Percentiles rank a stretch among this genome's conserved stretches.
phyloP scores from a whole-genome alignment of 2,113 vertebrate genomes.

The Calyptommatus sinebrachiatus region DNA sequence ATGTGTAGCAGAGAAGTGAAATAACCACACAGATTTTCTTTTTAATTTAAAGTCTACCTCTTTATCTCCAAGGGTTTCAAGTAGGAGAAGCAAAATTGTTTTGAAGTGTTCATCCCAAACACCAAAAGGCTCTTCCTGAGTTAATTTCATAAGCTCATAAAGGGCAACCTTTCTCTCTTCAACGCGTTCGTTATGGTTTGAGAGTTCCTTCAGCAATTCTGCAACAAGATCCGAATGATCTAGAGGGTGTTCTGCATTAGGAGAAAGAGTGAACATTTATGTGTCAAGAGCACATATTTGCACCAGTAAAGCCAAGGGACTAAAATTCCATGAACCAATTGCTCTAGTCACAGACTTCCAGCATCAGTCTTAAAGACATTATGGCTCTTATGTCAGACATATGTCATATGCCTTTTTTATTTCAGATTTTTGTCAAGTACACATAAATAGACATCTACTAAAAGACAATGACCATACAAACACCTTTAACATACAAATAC shows the following conservation, averaged over 20 bases:
- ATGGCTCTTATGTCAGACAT: too few species aligned
- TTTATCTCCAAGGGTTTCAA: slow-evolving; percentile 93
- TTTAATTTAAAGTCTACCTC: slow-evolving; percentile 76
- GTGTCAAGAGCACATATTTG: background rate
- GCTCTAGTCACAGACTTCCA: too few species aligned
- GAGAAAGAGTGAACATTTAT: background rate
- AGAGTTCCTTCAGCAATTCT: slow-evolving; percentile 90
- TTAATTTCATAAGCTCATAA: slow-evolving; percentile 88
- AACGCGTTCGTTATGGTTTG: slow-evolving; percentile 91
- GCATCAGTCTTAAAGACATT: too few species aligned
- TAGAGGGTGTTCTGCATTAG: slow-evolving; percentile 79
- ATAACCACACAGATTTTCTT: background rate
- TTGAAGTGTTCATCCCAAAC: slow-evolving; percentile 98
- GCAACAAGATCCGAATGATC: slow-evolving; percentile 92
- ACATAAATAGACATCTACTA: too few species aligned
- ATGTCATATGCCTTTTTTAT: too few species aligned
- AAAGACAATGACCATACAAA: too few species aligned
- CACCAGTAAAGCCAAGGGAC: too few species aligned
- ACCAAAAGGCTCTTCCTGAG: slow-evolving; percentile 87
- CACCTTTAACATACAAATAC: too few species aligned
- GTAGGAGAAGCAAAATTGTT: slow-evolving; percentile 90
- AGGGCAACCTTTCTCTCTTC: slow-evolving; percentile 92
- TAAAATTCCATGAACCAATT: too few species aligned
- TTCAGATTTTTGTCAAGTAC: too few species aligned
- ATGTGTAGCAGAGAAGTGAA: background rate